Conservation (phyloP, 2,888 invertebrate genomes). For the Glomeris marginata region DNA sequence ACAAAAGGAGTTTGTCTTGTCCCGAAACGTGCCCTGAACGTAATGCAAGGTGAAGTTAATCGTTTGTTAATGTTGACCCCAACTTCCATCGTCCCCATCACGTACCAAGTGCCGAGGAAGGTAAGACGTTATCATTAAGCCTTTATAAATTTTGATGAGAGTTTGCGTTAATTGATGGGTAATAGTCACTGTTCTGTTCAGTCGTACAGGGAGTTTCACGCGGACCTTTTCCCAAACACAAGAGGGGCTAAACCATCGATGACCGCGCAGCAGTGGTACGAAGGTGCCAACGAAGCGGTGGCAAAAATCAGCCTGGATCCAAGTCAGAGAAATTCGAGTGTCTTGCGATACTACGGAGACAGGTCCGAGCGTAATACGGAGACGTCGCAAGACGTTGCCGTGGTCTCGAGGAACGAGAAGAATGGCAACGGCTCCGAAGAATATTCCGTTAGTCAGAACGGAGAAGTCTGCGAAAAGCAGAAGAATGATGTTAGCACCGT, state of each 20-base stretch:
- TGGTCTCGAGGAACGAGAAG: constrained; percentile 15
- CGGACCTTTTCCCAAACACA: constrained; percentile 86
- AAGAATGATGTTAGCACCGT: constrained; percentile 21
- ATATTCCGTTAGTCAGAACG: not conserved
- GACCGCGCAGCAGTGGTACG: constrained; percentile 66
- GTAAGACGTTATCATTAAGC: constrained; percentile 33
- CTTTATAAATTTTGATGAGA: not conserved
- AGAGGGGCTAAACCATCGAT: constrained; percentile 62
- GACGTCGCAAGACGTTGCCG: constrained; percentile 34
- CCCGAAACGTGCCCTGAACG: constrained; percentile 76
- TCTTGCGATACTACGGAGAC: too few relatives aligned
- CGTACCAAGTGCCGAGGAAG: constrained; percentile 87
- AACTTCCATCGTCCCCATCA: constrained; percentile 73
- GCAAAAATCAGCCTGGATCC: constrained; percentile 73
- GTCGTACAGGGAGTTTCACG: constrained; percentile 87
- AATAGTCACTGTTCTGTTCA: constrained; percentile 26
- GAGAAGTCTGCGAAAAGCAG: constrained; percentile 4
- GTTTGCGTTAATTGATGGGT: not conserved
- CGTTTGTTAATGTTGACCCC: constrained; percentile 73
- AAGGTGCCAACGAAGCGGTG: constrained; percentile 50
- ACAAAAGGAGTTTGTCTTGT: constrained; percentile 86
- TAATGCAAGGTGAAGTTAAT: constrained; percentile 97
- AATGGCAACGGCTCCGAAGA: not conserved
- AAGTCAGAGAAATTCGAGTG: constrained; percentile 34
- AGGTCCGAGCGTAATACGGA: too few relatives aligned